These are phyloP conservation scores for Mythimna vitellina DNA, from an alignment of 2,888 invertebrate species.

Conservation along the genomic window DNA sequence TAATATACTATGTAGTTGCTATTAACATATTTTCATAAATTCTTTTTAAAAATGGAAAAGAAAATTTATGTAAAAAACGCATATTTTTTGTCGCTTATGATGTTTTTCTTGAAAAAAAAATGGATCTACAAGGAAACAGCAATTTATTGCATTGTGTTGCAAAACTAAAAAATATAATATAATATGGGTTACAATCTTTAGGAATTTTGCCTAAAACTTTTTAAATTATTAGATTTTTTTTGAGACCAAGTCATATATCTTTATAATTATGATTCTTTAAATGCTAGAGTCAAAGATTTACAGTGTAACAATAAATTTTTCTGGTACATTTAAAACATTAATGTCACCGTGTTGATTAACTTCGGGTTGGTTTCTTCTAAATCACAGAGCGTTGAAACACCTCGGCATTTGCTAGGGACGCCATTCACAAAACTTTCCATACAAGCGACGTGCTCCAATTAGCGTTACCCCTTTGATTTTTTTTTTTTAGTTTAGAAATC, in stretches of 20 bases:
- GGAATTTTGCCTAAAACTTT: neutral
- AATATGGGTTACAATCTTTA: no score
- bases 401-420: neutral
- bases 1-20: no score
- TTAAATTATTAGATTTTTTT: constrained; percentile 15
- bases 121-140: no score
- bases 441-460: neutral
- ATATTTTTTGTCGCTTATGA: no score
- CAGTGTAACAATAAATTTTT: neutral
- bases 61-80: no score
- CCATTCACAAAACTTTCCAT: neutral
- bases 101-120: no score
- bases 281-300: neutral
- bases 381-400: neutral
- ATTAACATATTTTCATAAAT: no score
- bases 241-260: neutral
- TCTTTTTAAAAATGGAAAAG: no score
- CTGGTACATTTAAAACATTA: neutral
- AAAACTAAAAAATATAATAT: no score
- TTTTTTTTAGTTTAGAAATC: no score
- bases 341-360: neutral
- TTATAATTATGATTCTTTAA: neutral
- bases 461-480: neutral
- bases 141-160: no score
- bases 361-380: neutral